These are phyloP conservation scores for Platygyra sinensis DNA, from an alignment of 64 coral and sea anemone genomes.

Conservation along the genomic window DNA sequence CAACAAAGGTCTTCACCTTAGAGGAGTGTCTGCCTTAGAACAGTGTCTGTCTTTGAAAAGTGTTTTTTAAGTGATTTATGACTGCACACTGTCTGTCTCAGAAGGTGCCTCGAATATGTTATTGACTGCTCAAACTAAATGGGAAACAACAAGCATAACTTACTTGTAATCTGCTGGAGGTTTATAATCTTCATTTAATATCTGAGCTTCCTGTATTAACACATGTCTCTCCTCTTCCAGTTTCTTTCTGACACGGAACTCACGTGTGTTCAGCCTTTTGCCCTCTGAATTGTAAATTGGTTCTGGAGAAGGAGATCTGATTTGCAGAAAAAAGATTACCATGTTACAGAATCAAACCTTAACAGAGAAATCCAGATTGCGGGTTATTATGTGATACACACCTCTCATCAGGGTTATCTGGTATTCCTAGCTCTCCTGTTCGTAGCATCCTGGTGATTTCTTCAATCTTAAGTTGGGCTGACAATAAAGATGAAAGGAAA, in stretches of 20 bases:
- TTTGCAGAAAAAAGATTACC: neutral
- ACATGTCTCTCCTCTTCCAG: constrained; percentile 93
- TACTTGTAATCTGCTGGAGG: constrained; percentile 98
- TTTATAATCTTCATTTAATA: constrained; percentile 89
- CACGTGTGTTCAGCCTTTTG: constrained; percentile 93
- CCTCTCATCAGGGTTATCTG: constrained; percentile 96
- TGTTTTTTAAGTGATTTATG: no score
- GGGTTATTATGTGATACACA: neutral
- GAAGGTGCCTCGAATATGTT: no score
- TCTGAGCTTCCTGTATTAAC: constrained; percentile 77
- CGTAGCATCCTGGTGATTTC: constrained; percentile 97
- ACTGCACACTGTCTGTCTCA: no score
- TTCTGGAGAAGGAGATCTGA: constrained; percentile 96
- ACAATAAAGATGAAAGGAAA: neutral
- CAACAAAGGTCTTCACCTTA: no score
- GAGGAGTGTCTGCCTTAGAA: no score
- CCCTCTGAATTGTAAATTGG: constrained; percentile 99
- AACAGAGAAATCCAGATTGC: neutral
- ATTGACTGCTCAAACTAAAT: no score
- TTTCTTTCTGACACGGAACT: constrained; percentile 90
- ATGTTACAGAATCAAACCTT: neutral
- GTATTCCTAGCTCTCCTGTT: constrained; percentile 95
- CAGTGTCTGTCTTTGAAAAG: no score
- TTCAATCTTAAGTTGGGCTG: constrained; percentile 97
- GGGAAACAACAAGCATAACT: constrained; percentile 15